These are phyloP conservation scores for Virgularia gustaviana DNA, from an alignment of 92 coral and sea anemone species.

Conservation along the genomic window DNA sequence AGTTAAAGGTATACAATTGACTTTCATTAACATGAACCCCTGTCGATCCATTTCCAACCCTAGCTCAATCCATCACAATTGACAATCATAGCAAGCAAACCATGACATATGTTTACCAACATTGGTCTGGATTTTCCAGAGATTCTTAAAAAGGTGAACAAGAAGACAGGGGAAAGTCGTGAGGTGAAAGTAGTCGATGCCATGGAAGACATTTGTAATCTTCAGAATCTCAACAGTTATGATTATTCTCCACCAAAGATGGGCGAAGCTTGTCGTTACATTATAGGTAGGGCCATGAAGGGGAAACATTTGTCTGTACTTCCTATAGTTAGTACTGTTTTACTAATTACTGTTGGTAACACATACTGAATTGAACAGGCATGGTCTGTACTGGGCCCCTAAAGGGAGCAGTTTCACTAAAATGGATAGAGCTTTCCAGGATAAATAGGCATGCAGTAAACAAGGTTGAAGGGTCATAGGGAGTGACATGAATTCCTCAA, in stretches of 20 bases:
- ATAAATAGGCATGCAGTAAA: too few relatives aligned
- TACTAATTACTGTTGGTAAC: background rate
- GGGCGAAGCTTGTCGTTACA: slow-evolving; percentile 76
- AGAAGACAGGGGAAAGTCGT: slow-evolving; percentile 82
- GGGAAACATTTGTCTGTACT: background rate
- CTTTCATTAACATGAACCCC: background rate
- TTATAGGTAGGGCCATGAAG: slow-evolving; percentile 60
- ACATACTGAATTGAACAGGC: too few relatives aligned
- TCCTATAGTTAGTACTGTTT: background rate
- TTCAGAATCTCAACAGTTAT: slow-evolving; percentile 66
- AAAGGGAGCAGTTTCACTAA: too few relatives aligned
- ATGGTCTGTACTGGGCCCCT: too few relatives aligned
- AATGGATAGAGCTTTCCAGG: too few relatives aligned
- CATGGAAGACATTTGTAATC: slow-evolving; percentile 84
- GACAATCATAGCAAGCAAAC: too few relatives aligned
- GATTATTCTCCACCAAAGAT: slow-evolving; percentile 92
- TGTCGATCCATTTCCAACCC: too few relatives aligned
- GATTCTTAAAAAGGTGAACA: slow-evolving; percentile 65
- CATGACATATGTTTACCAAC: too few relatives aligned
- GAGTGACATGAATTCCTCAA: too few relatives aligned
- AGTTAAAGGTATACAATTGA: slow-evolving; percentile 76
- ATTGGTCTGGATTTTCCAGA: slow-evolving; percentile 61
- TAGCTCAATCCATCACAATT: too few relatives aligned
- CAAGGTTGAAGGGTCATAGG: too few relatives aligned
- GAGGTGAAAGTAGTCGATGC: slow-evolving; percentile 90